Percentiles rank a stretch among this genome's conserved stretches.
phyloP scores from a whole-genome alignment of 1,140 invertebrate species.

The Cephus cinctus region DNA sequence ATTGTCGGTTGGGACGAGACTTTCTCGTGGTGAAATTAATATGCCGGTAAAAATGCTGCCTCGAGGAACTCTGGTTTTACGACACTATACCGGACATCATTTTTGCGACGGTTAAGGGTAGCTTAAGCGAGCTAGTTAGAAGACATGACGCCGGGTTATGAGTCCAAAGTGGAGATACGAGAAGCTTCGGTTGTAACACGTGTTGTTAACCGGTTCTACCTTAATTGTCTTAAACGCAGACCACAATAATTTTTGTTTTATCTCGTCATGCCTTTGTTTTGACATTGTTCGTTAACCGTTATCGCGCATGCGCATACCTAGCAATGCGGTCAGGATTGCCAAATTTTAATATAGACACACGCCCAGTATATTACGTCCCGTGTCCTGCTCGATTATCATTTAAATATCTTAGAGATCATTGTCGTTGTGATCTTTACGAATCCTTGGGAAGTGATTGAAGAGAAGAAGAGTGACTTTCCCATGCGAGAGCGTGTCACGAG shows the following conservation, averaged over 20 bases:
- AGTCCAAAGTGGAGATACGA: constrained; percentile 35
- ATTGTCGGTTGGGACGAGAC: constrained; percentile 13
- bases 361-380: too few species aligned
- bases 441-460: background rate
- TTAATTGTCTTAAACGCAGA: constrained; percentile 44
- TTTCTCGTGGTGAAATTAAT: constrained; percentile 18
- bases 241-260: constrained; percentile 41
- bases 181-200: constrained; percentile 41
- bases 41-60: constrained; percentile 10
- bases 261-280: constrained; percentile 18
- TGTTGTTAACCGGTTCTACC: constrained; percentile 45
- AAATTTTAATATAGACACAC: too few species aligned
- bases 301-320: too few species aligned
- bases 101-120: constrained; percentile 31
- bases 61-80: too few species aligned
- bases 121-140: constrained; percentile 39
- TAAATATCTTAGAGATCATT: too few species aligned
- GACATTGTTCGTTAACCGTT: constrained; percentile 16
- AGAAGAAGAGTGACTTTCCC: constrained; percentile 5
- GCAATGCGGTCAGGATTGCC: too few species aligned
- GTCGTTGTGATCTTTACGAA: too few species aligned
- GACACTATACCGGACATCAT: constrained; percentile 20
- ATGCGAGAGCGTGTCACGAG: constrained; percentile 28
- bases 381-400: too few species aligned
- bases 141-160: constrained; percentile 38